Base-by-base conservation (phyloP, 53 echinoderm and acorn worm genomes). In the Astropecten irregularis region DNA sequence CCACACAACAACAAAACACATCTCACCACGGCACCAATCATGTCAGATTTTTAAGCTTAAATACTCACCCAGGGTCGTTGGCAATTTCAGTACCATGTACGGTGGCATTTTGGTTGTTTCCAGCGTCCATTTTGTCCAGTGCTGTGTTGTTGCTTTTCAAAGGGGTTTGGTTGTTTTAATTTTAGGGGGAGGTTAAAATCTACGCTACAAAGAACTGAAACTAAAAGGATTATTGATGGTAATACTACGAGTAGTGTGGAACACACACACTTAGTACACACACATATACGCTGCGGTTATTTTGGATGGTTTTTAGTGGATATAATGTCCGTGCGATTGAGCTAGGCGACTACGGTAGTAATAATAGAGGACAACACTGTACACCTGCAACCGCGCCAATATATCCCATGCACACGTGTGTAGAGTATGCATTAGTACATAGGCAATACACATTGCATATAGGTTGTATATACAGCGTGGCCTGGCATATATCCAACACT, bases 1-100 rank as follows among this genome's bases (percentile, higher is more conserved):
- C 42, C 42, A 42, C 42, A 42, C 42, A 42, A 6, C 6, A 6
- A 39, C 26, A 61, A 85, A 72, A 34, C 69, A 13, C 59, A 34
- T 71, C 31, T 20, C 58, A 68, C 53, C 44, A 29, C 0, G 15
- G 32, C 79, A 16, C 16, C 2, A 21, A 20, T 69, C 46, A 28
- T 36, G 36, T n/a, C 67, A 67, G 36, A n/a, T n/a, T n/a, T n/a
- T n/a, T n/a, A n/a, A n/a, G n/a, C n/a, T n/a, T n/a, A n/a, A 6
- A 21, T 85, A 88, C 88, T 88, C 67, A 88, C 88, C 88, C 88
- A 22, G 88, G 88, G 50, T 88, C 88, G 70, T 88, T 88, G 82
- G 88, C 82, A 21, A 88, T 60, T 69, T 88, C 88, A 28, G 69
- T 82, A 10, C 60, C 69, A 35, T 69, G 69, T 51, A 70, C 68